Evolutionary conservation across 2,113 vertebrate genomes (phyloP).

Genomic region (Amphiprion percula): DNA sequence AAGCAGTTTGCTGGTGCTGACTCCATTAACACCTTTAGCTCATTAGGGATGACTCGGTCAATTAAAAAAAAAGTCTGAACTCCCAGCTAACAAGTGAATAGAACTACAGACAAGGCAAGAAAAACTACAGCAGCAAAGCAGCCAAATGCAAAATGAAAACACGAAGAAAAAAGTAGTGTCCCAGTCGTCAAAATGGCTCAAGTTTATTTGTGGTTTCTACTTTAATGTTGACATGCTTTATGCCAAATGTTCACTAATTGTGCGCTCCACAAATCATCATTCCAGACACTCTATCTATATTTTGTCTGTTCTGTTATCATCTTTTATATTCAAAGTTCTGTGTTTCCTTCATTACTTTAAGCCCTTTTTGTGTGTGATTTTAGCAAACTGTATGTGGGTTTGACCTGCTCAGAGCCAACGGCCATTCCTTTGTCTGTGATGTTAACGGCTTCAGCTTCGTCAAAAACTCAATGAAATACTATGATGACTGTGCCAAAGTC

Average conservation of each 20-base stretch:
- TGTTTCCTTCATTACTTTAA: background rate
- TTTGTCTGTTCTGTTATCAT: too few relatives aligned
- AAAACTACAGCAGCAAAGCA: too few relatives aligned
- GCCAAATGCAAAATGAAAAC: too few relatives aligned
- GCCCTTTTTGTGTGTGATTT: constrained; percentile 9
- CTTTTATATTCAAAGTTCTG: too few relatives aligned
- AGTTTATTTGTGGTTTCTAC: too few relatives aligned
- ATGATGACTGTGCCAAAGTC: constrained; percentile 98
- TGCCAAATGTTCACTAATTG: too few relatives aligned
- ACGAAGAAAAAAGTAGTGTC: too few relatives aligned
- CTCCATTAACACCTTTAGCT: background rate
- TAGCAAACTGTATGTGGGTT: constrained; percentile 99
- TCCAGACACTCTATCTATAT: too few relatives aligned
- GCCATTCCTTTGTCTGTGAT: constrained; percentile 96
- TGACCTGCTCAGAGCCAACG: constrained; percentile 95
- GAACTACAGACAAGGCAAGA: background rate
- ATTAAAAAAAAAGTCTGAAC: background rate
- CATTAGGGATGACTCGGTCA: background rate
- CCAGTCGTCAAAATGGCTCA: too few relatives aligned
- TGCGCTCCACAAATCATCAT: too few relatives aligned
- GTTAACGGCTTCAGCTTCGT: constrained; percentile 99
- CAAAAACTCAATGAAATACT: constrained; percentile 99
- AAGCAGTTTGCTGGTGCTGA: background rate
- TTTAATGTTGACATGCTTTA: too few relatives aligned
- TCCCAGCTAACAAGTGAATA: background rate